Base-by-base conservation (phyloP, 2,888 invertebrate genomes). In the Allygus modestus region DNA sequence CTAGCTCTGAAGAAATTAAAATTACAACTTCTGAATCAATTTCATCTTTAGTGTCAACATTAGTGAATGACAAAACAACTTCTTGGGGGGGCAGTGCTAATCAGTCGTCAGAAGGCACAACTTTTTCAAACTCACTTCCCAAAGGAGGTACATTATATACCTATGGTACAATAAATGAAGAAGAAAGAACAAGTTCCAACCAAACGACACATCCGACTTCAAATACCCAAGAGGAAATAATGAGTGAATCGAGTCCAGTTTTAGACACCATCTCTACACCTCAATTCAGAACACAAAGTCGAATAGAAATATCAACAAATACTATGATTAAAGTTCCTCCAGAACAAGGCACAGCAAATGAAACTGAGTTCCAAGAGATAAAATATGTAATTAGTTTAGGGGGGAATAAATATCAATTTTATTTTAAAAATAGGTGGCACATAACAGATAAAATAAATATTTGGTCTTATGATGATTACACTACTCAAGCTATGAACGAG, bases 321-420 rank as follows among this genome's bases (percentile, higher is more conserved):
- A 28, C 17, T 65, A 17, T 28, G 0, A 65, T 15, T 15, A 65
- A 28, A 2, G 12, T 65, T 12, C 17, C 31, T 17, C 12, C 51
- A 2, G 51, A 51, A 58, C 5, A 58, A 23, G 23, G 20, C 0
- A 23, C 7, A 58, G 58, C 0, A 58, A 58, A 23, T 65, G 26
- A 65, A 2, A 31, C 11, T 5, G 28, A 65, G 17, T 65, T 28
- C 2, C 31, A 28, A 31, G 28, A 65, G 1, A 65, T 65, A 28
- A 26, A 12, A 28, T 9, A 31, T 28, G 0, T 65, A 28, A 65
- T 31, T 4, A 11, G 28, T 31, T 31, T 65, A 31, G 65, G 65
- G n/a, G 65, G 28, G 0, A 65, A 65, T 31, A 65, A 26, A 31
- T 65, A 65, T 31, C 65, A 65, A 15, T 65, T 65, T 65, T 65